Evolutionary conservation across 2,888 invertebrate genomes (phyloP), one percentile per base, ranked within the genome.

Genomic region (Drosophila demipolita): DNA sequence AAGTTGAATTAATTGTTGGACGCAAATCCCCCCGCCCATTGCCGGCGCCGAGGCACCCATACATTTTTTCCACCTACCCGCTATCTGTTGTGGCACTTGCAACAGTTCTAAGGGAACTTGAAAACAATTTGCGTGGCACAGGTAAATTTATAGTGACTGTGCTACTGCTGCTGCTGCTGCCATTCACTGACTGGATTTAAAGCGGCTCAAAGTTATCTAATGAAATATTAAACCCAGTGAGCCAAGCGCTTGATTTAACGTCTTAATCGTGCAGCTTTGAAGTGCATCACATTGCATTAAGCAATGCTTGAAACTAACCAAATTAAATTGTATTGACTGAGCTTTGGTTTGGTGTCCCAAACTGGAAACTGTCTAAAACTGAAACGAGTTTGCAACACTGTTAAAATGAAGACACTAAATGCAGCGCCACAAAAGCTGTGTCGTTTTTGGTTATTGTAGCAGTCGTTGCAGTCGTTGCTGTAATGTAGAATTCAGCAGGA

Each of bases 1-100:
- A 72, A 84, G 85, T 87, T 87, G 81, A 79, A 87, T 87, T 87
- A 87, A 86, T 89, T 84, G 87, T 81, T 80, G 76, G 73, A 50
- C 52, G 73, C 82, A 71, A 42, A 66, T 40, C 6, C 1, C 29
- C 29, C 26, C 32, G 35, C 53, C 48, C 63, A 66, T 54, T 49
- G 57, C 17, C 68, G 59, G 38, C 53, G 50, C 32, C 52, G 8
- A 64, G 60, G 45, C 29, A 38, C 15, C 40, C 78, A 85, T 83
- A 82, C 75, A 86, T 83, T 78, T 45, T 29, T 40, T 38, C 54
- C 45, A 66, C 57, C 61, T 42, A 49, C 38, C 20, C 54, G 67
- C 58, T 75, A 69, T 83, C 82, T 78, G 33, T 38, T 72, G 61
- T 66, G 64, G 76, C 70, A 42, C 66, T 84, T 81, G 60, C 87